These are phyloP conservation scores for Paratrypauchen microcephalus DNA, from an alignment of 2,797 vertebrate species.

Conservation along the genomic window DNA sequence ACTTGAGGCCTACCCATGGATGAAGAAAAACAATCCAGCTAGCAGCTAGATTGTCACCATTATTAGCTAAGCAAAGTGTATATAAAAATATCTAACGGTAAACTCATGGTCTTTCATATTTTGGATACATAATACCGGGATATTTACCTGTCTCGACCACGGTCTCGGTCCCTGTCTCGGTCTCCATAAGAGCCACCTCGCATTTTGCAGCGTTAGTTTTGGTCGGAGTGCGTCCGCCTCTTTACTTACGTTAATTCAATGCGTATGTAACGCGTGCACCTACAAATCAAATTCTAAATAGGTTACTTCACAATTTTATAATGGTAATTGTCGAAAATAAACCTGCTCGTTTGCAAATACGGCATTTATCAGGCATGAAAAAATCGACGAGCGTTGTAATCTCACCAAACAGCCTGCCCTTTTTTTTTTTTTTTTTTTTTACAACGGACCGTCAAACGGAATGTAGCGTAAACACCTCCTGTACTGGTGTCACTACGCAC, in stretches of 20 bases:
- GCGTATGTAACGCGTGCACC: background rate
- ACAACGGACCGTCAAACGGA: constrained; percentile 23
- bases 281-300: background rate
- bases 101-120: background rate
- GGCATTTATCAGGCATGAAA: constrained; percentile 41
- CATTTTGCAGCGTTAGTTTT: constrained; percentile 54
- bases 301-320: too few species aligned
- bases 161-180: constrained; percentile 84
- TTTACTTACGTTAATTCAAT: background rate
- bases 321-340: background rate
- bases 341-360: background rate
- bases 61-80: background rate
- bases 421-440: constrained; percentile 9
- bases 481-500: background rate
- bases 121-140: background rate
- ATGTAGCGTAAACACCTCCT: background rate
- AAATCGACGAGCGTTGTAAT: background rate
- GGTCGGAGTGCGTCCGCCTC: background rate
- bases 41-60: background rate
- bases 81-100: background rate
- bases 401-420: constrained; percentile 23
- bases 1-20: background rate
- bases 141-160: constrained; percentile 82
- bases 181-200: constrained; percentile 82
- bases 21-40: background rate